phyloP scores from a whole-genome alignment of 2,888 invertebrate species.

The Conomelus anceps region DNA sequence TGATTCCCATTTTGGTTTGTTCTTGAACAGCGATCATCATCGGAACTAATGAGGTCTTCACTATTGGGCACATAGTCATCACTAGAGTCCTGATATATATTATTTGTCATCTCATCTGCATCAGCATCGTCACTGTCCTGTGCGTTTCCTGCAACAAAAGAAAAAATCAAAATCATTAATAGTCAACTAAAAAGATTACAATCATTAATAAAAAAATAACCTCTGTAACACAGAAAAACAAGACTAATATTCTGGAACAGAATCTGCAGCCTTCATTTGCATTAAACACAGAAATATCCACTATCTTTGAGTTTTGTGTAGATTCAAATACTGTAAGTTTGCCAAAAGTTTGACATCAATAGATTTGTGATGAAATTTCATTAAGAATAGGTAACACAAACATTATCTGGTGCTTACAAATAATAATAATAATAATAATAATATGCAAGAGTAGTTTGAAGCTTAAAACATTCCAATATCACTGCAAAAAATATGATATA shows the following conservation, averaged over 20 bases:
- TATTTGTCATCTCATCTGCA: too few relatives aligned
- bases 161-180: background rate
- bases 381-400: background rate
- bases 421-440: background rate
- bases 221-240: background rate
- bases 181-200: background rate
- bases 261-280: background rate
- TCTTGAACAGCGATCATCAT: background rate
- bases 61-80: too few relatives aligned
- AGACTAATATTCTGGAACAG: background rate
- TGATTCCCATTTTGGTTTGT: background rate
- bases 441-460: background rate
- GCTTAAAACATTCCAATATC: background rate
- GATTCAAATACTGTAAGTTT: background rate
- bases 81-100: too few relatives aligned
- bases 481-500: background rate
- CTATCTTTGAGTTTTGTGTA: background rate
- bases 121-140: too few relatives aligned
- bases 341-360: background rate
- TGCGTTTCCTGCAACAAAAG: too few relatives aligned
- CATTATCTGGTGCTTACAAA: background rate
- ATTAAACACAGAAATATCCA: background rate
- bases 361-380: background rate
- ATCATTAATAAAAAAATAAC: background rate
- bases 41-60: too few relatives aligned